Percentiles rank a stretch among this genome's conserved stretches.
These are phyloP conservation scores for Triops cancriformis DNA, from an alignment of 1,140 invertebrate species.

Conservation along the genomic window DNA sequence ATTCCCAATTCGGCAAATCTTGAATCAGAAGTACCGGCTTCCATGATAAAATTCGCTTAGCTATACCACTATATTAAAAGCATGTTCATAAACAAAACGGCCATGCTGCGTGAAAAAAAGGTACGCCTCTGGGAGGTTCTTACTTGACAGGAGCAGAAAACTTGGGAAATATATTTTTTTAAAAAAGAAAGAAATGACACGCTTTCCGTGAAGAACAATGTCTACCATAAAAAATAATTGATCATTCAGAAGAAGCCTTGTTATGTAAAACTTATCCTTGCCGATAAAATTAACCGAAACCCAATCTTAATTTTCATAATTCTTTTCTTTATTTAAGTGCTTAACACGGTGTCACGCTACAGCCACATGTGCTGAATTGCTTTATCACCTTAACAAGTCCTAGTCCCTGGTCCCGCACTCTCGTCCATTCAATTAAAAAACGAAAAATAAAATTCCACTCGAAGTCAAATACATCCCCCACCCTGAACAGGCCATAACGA, in stretches of 20 bases:
- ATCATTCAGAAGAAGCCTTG: too few relatives aligned
- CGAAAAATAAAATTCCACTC: background rate
- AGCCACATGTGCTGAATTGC: background rate
- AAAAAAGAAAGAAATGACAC: too few relatives aligned
- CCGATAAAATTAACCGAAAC: too few relatives aligned
- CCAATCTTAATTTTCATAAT: too few relatives aligned
- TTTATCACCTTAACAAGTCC: background rate
- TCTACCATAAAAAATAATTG: too few relatives aligned
- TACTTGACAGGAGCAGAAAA: background rate
- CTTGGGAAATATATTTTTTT: too few relatives aligned
- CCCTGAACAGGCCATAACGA: background rate
- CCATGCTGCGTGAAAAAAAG: background rate
- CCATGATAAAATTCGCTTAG: background rate
- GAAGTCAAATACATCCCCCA: background rate
- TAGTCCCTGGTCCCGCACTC: background rate
- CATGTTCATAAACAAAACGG: background rate
- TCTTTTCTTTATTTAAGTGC: background rate
- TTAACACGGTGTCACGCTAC: background rate
- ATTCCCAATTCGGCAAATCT: background rate
- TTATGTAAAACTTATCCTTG: too few relatives aligned
- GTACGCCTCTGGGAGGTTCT: background rate
- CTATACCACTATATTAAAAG: background rate
- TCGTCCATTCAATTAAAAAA: background rate
- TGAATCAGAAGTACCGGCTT: background rate
- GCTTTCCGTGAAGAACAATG: too few relatives aligned